Percentiles rank a stretch among this genome's conserved stretches.
phyloP scores from a whole-genome alignment of 1,140 invertebrate species.

The Mesaphorura yosii region DNA sequence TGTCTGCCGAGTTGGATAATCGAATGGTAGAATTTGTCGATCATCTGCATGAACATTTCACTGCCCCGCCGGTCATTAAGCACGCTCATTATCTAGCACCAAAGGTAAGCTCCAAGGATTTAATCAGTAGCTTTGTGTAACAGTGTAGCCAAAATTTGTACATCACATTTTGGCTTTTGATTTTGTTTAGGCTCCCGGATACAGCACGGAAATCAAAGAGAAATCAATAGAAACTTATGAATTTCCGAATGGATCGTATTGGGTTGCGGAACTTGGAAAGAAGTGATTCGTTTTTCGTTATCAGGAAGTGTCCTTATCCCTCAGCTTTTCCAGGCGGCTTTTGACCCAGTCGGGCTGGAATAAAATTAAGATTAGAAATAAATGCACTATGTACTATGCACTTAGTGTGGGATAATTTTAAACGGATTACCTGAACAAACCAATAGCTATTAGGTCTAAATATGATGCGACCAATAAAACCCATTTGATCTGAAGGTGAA shows the following conservation, averaged over 20 bases:
- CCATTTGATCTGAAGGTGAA: conserved; percentile 62
- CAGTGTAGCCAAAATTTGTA: too few relatives aligned
- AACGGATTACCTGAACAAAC: conserved; percentile 51
- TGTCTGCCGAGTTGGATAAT: conserved; percentile 56
- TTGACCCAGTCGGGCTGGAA: conserved; percentile 39
- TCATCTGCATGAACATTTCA: conserved; percentile 79
- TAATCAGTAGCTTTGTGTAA: too few relatives aligned
- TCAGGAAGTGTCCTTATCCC: conserved; percentile 12
- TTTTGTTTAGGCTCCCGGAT: conserved; percentile 52
- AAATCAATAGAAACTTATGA: conserved; percentile 52
- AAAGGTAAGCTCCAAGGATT: conserved; percentile 41
- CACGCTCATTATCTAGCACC: conserved; percentile 63
- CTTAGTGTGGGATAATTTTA: background rate
- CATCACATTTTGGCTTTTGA: background rate
- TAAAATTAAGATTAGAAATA: conserved; percentile 14
- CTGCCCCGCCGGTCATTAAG: conserved; percentile 53
- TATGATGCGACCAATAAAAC: conserved; percentile 50
- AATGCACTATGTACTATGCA: too few relatives aligned
- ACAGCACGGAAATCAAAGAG: conserved; percentile 62
- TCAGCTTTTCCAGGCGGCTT: conserved; percentile 31
- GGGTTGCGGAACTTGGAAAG: conserved; percentile 42
- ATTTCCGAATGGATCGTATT: conserved; percentile 62
- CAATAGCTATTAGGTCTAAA: conserved; percentile 64
- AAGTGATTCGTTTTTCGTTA: conserved; percentile 33
- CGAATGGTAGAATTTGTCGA: conserved; percentile 75